These are phyloP conservation scores for Homalodisca vitripennis DNA, from an alignment of 1,140 invertebrate genomes.

Conservation along the genomic window DNA sequence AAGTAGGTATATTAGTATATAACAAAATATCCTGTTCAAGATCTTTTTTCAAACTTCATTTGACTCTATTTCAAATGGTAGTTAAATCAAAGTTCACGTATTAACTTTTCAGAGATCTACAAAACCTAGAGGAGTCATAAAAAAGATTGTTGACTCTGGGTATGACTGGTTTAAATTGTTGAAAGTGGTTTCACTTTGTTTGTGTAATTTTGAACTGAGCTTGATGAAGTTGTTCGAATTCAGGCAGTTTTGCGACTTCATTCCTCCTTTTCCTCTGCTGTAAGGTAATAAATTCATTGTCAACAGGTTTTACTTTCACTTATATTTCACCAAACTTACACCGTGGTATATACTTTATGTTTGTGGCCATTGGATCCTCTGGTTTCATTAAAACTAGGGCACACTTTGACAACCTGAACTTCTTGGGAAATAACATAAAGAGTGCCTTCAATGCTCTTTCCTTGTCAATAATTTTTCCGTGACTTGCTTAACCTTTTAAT, in stretches of 20 bases:
- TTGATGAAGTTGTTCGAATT: background rate
- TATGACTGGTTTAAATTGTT: background rate
- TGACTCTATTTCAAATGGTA: too few species aligned
- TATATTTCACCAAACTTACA: background rate
- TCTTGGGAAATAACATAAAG: constrained; percentile 44
- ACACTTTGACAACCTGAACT: constrained; percentile 48
- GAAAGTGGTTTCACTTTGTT: constrained; percentile 3
- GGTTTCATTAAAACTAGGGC: constrained; percentile 43
- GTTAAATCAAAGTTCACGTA: too few species aligned
- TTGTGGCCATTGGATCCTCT: background rate
- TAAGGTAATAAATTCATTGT: background rate
- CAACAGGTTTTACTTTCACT: background rate
- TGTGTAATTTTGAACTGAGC: background rate
- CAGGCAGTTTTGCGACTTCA: background rate
- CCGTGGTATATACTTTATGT: background rate
- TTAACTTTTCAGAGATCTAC: too few species aligned
- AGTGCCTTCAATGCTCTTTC: constrained; percentile 34
- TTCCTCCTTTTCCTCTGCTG: background rate
- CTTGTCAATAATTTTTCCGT: constrained; percentile 41
- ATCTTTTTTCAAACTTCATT: too few species aligned
- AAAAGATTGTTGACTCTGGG: background rate
- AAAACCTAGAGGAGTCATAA: too few species aligned
- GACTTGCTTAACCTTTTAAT: constrained; percentile 38
- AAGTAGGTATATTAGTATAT: too few species aligned
- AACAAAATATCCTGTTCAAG: too few species aligned